phyloP scores from a whole-genome alignment of 2,113 vertebrate genomes.

The Tursiops truncatus region DNA sequence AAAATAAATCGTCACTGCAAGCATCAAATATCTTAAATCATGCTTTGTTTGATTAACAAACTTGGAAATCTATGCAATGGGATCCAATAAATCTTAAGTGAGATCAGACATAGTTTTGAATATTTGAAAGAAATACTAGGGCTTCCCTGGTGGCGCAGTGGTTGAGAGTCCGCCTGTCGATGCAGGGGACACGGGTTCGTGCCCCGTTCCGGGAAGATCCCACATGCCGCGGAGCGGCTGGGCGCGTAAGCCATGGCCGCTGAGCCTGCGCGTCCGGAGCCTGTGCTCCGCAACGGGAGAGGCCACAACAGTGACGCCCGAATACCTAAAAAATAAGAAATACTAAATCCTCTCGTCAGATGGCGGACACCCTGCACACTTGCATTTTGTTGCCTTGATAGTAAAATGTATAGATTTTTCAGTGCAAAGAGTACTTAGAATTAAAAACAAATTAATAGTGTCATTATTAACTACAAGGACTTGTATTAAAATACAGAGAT shows the following conservation, averaged over 20 bases:
- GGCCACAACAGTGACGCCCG: too few species aligned
- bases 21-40: not conserved
- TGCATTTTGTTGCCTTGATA: not conserved
- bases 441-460: not conserved
- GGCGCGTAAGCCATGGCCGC: too few species aligned
- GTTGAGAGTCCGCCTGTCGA: too few species aligned
- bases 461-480: not conserved
- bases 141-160: too few species aligned
- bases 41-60: not conserved
- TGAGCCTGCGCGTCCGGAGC: too few species aligned
- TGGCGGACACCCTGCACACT: fast-evolving
- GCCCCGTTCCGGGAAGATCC: too few species aligned
- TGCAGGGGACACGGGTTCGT: too few species aligned
- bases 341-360: not conserved
- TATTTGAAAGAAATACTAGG: not conserved
- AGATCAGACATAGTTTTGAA: not conserved
- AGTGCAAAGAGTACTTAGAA: not conserved
- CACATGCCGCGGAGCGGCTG: too few species aligned
- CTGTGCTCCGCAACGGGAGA: too few species aligned
- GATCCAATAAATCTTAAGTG: not conserved
- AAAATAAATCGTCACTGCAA: not conserved
- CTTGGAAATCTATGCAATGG: not conserved
- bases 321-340: too few species aligned
- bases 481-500: not conserved
- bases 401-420: not conserved